A percentile compares a stretch with the other conserved stretches of the same genome.
Evolutionary conservation across 1,140 invertebrate genomes (phyloP).

Genomic region (Alviniconcha marisindica): DNA sequence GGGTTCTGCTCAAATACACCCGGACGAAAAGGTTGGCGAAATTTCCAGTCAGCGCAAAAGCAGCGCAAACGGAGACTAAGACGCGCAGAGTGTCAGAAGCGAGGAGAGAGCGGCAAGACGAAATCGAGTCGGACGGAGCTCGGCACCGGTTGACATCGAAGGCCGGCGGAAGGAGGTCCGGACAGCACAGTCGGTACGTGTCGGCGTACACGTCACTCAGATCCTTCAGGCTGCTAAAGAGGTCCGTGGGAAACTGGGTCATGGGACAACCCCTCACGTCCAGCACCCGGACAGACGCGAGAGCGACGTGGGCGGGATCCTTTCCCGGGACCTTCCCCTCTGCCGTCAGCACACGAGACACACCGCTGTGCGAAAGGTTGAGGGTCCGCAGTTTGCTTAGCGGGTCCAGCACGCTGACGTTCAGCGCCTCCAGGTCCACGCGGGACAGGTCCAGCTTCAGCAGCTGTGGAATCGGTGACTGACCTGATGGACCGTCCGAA

Average conservation of each 20-base stretch:
- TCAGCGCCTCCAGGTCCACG: neutral
- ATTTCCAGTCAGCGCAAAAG: conserved; percentile 55
- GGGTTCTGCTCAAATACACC: conserved; percentile 26
- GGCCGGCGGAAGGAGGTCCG: conserved; percentile 13
- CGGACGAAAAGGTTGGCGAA: conserved; percentile 48
- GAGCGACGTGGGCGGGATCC: too few relatives aligned
- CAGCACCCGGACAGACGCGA: conserved; percentile 30
- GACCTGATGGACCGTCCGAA: too few relatives aligned
- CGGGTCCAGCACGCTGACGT: neutral
- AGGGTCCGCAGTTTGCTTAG: neutral
- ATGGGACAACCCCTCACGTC: conserved; percentile 34
- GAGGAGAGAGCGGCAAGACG: conserved; percentile 55
- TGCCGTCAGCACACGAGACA: neutral
- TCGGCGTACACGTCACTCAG: conserved; percentile 41
- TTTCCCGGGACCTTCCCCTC: conserved; percentile 4
- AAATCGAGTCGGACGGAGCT: conserved; percentile 48
- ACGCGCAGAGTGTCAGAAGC: conserved; percentile 34
- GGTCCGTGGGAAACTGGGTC: conserved; percentile 13
- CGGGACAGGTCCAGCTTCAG: neutral
- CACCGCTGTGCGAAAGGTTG: conserved; percentile 29
- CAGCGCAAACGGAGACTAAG: conserved; percentile 50
- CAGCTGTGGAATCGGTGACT: neutral
- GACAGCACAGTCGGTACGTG: conserved; percentile 53
- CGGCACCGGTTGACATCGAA: conserved; percentile 35
- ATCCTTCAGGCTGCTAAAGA: conserved; percentile 25